Conservation (phyloP, 2,797 vertebrate species). For the Chaetodon trifasciatus region DNA sequence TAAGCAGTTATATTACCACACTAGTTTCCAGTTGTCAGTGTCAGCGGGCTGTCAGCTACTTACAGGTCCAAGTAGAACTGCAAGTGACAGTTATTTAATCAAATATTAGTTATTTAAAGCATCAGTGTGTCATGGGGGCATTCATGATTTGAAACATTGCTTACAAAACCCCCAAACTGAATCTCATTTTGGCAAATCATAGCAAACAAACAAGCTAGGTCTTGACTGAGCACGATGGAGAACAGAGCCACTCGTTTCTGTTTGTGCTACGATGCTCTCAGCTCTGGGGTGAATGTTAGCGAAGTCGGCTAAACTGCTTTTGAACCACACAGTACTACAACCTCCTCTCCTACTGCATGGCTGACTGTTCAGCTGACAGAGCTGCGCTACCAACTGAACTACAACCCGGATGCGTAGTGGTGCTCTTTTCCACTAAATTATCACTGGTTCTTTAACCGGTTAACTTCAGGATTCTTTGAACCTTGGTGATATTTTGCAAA, state of each 20-base stretch:
- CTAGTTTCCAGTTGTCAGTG: no score
- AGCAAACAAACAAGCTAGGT: no score
- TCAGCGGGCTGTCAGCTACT: no score
- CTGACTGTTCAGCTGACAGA: background rate
- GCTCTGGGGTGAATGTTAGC: background rate
- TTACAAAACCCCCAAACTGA: background rate
- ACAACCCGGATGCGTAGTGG: background rate
- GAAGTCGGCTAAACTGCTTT: background rate
- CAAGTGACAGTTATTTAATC: background rate
- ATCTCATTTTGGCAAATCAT: background rate
- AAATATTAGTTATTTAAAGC: background rate
- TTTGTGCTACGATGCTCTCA: no score
- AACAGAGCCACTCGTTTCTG: background rate
- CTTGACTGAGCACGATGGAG: no score
- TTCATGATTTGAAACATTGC: background rate
- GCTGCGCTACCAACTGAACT: background rate
- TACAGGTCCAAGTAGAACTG: background rate
- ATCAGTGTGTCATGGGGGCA: background rate
- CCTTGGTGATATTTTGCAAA: no score
- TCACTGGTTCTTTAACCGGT: no score
- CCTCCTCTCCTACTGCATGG: background rate
- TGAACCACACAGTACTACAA: background rate
- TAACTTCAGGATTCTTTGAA: no score
- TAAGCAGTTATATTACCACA: no score
- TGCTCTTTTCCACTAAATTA: no score